Conservation (phyloP, 1,140 invertebrate species). For the Platyscapa corneri region DNA sequence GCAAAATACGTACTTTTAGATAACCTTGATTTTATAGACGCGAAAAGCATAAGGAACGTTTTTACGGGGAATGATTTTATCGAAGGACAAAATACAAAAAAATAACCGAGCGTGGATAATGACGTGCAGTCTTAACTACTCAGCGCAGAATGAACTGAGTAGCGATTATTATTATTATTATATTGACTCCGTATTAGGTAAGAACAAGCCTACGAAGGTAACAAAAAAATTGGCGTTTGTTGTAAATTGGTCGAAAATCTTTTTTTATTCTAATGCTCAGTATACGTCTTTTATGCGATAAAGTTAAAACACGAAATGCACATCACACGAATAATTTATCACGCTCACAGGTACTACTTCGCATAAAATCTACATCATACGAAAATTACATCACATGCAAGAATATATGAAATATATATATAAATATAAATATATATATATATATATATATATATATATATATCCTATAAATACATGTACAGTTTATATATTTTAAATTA, state of each 20-base stretch:
- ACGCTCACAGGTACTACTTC: slow-evolving; percentile 68
- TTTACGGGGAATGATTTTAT: slow-evolving; percentile 37
- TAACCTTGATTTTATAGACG: slow-evolving; percentile 47
- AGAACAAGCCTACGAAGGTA: slow-evolving; percentile 29
- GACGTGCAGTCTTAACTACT: slow-evolving; percentile 54
- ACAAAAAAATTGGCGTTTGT: slow-evolving; percentile 30
- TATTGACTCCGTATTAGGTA: slow-evolving; percentile 45
- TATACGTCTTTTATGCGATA: slow-evolving; percentile 12
- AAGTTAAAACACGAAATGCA: slow-evolving; percentile 62
- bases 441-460: slow-evolving; percentile 57
- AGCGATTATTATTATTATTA: slow-evolving; percentile 60
- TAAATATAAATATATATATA: slow-evolving; percentile 4
- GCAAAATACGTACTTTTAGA: slow-evolving; percentile 53
- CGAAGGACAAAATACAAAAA: slow-evolving; percentile 30
- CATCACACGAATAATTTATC: slow-evolving; percentile 68
- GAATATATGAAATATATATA: slow-evolving; percentile 53
- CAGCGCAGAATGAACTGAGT: slow-evolving; percentile 66
- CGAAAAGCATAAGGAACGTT: slow-evolving; percentile 14
- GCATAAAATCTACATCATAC: slow-evolving; percentile 63
- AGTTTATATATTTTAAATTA: slow-evolving; percentile 76
- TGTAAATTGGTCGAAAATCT: slow-evolving; percentile 44
- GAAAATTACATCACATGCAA: slow-evolving; percentile 49
- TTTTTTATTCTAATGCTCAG: slow-evolving; percentile 34
- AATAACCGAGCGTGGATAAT: slow-evolving; percentile 26
- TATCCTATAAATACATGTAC: slow-evolving; percentile 71